Conservation (phyloP, 92 coral and sea anemone species). For the Paramuricea clavata region DNA sequence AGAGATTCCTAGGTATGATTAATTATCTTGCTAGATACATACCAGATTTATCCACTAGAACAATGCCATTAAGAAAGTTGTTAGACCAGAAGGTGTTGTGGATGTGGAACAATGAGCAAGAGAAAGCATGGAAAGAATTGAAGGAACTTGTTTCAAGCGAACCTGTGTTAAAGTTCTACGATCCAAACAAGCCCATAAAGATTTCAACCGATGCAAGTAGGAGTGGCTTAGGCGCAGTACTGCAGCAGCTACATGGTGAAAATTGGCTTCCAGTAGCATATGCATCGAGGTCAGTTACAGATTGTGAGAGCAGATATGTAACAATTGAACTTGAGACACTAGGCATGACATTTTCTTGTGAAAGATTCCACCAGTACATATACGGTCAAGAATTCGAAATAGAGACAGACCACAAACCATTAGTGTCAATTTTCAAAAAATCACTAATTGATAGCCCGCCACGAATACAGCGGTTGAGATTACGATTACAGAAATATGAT, state of each 20-base stretch:
- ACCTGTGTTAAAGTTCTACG: slow-evolving; percentile 57
- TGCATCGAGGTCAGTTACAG: slow-evolving; percentile 26
- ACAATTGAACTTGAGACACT: slow-evolving; percentile 57
- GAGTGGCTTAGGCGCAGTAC: too few relatives aligned
- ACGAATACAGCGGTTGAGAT: slow-evolving; percentile 53
- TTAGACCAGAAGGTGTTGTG: too few relatives aligned
- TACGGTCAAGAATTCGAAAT: slow-evolving; percentile 58
- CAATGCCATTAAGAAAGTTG: too few relatives aligned
- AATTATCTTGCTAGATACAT: too few relatives aligned
- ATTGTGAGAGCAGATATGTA: slow-evolving; percentile 52
- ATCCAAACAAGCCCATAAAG: slow-evolving; percentile 30
- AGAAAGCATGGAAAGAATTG: slow-evolving; percentile 26
- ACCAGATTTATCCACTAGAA: too few relatives aligned
- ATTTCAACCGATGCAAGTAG: slow-evolving; percentile 48
- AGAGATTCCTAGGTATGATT: too few relatives aligned
- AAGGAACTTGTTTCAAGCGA: slow-evolving; percentile 49
- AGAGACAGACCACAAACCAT: slow-evolving; percentile 69
- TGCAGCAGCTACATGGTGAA: slow-evolving; percentile 31
- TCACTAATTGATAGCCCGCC: slow-evolving; percentile 50
- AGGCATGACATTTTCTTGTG: slow-evolving; percentile 59
- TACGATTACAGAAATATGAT: slow-evolving; percentile 61
- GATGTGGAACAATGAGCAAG: slow-evolving; percentile 32
- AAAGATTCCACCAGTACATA: slow-evolving; percentile 50
- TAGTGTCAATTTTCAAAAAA: slow-evolving; percentile 62
- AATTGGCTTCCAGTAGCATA: slow-evolving; percentile 48